Percentiles rank a stretch among this genome's conserved stretches.
phyloP scores from a whole-genome alignment of 2,888 invertebrate genomes.

The Parapristionchus giblindavisi region DNA sequence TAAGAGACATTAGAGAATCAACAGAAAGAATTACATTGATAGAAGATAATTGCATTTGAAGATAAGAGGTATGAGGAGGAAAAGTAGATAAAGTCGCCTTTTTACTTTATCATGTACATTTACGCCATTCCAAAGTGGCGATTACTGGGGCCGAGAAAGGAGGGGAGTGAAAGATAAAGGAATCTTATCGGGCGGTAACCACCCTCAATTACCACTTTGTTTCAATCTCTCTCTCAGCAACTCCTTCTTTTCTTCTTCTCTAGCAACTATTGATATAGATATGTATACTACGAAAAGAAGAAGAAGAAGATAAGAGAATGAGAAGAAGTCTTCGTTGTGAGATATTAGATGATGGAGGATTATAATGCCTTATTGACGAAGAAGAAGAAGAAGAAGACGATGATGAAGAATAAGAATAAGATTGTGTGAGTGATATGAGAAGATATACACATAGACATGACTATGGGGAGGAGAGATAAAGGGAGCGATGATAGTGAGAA shows the following conservation, averaged over 20 bases:
- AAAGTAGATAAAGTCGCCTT: not conserved
- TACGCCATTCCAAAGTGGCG: not conserved
- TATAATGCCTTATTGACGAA: conserved; percentile 29
- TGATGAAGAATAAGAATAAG: conserved; percentile 5
- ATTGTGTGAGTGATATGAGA: too few species aligned
- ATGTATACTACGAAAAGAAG: not conserved
- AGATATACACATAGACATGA: too few species aligned
- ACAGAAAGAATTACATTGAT: not conserved
- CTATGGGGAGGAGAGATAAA: not conserved
- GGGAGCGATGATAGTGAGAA: not conserved
- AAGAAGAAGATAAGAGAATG: conserved; percentile 4
- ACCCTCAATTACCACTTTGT: conserved; percentile 21
- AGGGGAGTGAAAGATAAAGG: conserved; percentile 2
- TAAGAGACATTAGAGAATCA: not conserved
- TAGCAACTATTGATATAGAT: not conserved
- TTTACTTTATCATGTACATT: conserved; percentile 13
- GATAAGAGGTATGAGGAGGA: not conserved
- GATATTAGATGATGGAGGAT: conserved; percentile 1
- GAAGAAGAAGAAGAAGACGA: conserved; percentile 7
- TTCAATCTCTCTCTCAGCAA: not conserved
- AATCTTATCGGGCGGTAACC: too few species aligned
- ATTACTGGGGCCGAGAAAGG: conserved; percentile 10
- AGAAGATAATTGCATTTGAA: too few species aligned
- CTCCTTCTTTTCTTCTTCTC: too few species aligned
- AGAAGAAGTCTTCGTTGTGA: too few species aligned